Conservation (phyloP, 2,888 invertebrate genomes). For the Epirrhoe alternata region DNA sequence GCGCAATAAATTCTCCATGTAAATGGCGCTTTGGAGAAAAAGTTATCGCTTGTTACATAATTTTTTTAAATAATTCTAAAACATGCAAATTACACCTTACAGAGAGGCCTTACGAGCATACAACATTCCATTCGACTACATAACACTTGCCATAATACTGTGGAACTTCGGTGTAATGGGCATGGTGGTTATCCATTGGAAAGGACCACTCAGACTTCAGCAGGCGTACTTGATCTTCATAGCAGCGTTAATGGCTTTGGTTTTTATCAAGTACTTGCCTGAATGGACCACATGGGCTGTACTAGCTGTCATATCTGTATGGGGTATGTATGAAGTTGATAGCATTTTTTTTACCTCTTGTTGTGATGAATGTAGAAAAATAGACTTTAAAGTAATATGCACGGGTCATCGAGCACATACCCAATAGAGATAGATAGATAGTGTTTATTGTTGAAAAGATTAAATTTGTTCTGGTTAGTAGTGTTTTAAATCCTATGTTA, state of each 20-base stretch:
- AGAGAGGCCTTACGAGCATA: conserved; percentile 96
- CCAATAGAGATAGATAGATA: too few species aligned
- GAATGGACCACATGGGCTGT: conserved; percentile 99
- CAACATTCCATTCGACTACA: conserved; percentile 98
- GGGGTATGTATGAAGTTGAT: conserved; percentile 87
- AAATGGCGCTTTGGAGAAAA: neutral
- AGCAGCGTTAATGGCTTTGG: conserved; percentile 98
- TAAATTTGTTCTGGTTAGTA: too few species aligned
- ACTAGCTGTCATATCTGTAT: conserved; percentile 97
- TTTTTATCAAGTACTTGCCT: conserved; percentile 99
- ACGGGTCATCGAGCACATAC: too few species aligned
- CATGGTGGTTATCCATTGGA: conserved; percentile 99
- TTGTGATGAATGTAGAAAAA: too few species aligned
- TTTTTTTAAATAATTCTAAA: neutral
- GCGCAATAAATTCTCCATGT: too few species aligned
- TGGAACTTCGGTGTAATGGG: conserved; percentile 99
- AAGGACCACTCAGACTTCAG: conserved; percentile 96
- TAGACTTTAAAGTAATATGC: too few species aligned
- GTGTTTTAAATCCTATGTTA: too few species aligned
- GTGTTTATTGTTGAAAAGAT: too few species aligned
- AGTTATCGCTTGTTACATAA: conserved; percentile 1
- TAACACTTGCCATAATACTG: conserved; percentile 93
- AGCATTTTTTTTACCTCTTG: neutral
- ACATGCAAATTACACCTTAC: conserved; percentile 27
- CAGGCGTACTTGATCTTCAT: conserved; percentile 98